These are phyloP conservation scores for Mirounga angustirostris DNA, from an alignment of 2,113 vertebrate genomes.

Conservation along the genomic window DNA sequence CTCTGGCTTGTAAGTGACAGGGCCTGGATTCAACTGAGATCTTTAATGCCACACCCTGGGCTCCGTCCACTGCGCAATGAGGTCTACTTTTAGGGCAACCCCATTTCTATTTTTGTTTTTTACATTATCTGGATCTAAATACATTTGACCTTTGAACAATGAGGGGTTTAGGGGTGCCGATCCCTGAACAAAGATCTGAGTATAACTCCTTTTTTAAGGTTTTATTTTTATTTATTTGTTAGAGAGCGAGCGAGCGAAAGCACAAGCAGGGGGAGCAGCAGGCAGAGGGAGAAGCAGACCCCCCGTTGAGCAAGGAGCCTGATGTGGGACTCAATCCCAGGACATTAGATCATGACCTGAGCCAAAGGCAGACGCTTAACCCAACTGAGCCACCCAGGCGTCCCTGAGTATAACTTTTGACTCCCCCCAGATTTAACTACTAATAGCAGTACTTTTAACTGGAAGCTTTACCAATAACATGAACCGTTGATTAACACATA, in stretches of 20 bases:
- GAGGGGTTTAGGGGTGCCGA: neutral
- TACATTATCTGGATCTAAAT: neutral
- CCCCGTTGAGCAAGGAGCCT: too few species aligned
- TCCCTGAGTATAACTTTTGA: neutral
- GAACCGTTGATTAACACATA: neutral
- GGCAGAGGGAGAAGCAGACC: too few species aligned
- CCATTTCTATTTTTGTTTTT: slow-evolving; percentile 1
- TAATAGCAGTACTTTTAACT: neutral
- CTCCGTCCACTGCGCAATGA: neutral
- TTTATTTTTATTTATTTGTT: too few species aligned
- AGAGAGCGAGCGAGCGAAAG: too few species aligned
- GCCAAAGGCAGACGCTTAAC: too few species aligned
- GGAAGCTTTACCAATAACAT: neutral
- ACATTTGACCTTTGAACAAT: neutral
- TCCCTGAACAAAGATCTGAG: neutral
- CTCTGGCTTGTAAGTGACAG: neutral
- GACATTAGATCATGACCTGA: too few species aligned
- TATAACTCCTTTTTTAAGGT: neutral
- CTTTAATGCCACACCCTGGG: neutral
- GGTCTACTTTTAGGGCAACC: neutral
- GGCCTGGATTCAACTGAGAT: neutral
- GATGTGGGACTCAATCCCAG: too few species aligned
- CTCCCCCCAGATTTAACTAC: neutral
- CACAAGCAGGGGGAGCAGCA: too few species aligned
- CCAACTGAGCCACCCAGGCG: too few species aligned